These are phyloP conservation scores for Nothocercus julius DNA, from an alignment of 2,113 vertebrate species.

Conservation along the genomic window DNA sequence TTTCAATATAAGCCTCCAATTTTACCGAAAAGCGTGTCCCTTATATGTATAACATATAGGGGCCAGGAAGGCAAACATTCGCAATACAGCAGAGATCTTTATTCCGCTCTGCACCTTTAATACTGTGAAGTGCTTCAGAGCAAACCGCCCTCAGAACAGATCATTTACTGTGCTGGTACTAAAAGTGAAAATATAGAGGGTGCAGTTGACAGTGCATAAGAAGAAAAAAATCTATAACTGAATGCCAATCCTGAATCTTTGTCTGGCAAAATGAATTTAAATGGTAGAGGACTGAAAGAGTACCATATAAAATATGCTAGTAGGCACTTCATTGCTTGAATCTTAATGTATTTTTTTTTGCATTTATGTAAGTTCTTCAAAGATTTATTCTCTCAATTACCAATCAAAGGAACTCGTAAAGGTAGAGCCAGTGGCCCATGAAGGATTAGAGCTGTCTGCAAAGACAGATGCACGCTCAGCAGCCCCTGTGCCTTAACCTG, in stretches of 20 bases:
- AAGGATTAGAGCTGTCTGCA: conserved; percentile 64
- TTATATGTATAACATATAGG: not conserved
- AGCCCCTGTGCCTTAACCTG: not conserved
- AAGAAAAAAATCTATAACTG: conserved; percentile 49
- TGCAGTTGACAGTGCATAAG: conserved; percentile 18
- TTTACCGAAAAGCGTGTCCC: not conserved
- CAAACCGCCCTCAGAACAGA: not conserved
- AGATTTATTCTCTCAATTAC: conserved; percentile 78
- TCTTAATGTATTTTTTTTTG: conserved; percentile 45
- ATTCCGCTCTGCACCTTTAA: not conserved
- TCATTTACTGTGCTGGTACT: not conserved
- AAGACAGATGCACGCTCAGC: conserved; percentile 41
- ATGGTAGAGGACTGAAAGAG: conserved; percentile 25
- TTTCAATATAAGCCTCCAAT: not conserved
- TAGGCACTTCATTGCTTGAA: conserved; percentile 58
- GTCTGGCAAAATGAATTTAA: conserved; percentile 56
- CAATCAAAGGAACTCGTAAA: conserved; percentile 74
- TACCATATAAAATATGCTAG: conserved; percentile 43
- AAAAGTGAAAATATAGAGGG: conserved; percentile 55
- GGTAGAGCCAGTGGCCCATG: conserved; percentile 39
- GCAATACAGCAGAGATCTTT: not conserved
- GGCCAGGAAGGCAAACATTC: not conserved
- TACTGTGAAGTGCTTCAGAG: not conserved
- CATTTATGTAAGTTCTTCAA: conserved; percentile 69
- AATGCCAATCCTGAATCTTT: conserved; percentile 41